phyloP scores from a whole-genome alignment of 2,888 invertebrate species.

The Hypercompe scribonia region DNA sequence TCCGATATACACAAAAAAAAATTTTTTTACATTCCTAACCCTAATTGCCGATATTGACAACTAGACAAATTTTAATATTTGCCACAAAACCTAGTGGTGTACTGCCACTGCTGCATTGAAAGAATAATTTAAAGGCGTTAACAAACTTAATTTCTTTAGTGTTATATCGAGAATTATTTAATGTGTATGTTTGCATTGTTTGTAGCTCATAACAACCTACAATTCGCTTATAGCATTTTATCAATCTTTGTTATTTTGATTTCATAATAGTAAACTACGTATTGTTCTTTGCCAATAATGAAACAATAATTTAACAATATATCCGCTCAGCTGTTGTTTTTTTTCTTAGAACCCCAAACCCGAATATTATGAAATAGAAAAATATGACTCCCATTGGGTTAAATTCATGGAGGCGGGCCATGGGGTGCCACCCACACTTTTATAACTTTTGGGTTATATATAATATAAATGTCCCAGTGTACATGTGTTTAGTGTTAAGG shows the following conservation, averaged over 20 bases:
- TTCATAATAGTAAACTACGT: constrained; percentile 30
- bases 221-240: constrained; percentile 44
- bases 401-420: constrained; percentile 61
- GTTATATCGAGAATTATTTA: constrained; percentile 1
- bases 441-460: constrained; percentile 7
- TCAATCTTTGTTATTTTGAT: constrained; percentile 24
- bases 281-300: constrained; percentile 36
- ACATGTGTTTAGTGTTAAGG: constrained; percentile 2
- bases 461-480: not conserved
- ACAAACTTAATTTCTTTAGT: no score
- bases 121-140: not conserved
- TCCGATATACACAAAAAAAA: not conserved
- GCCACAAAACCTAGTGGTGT: not conserved
- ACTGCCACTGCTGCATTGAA: not conserved
- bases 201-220: constrained; percentile 17
- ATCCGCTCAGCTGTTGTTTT: constrained; percentile 56
- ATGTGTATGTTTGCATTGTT: not conserved
- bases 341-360: constrained; percentile 37
- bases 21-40: not conserved
- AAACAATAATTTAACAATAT: constrained; percentile 29
- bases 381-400: constrained; percentile 63
- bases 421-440: constrained; percentile 50
- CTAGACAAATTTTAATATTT: not conserved
- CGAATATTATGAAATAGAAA: constrained; percentile 55
- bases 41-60: not conserved